Conservation (phyloP, 1,140 invertebrate species). For the Manduca sexta region DNA sequence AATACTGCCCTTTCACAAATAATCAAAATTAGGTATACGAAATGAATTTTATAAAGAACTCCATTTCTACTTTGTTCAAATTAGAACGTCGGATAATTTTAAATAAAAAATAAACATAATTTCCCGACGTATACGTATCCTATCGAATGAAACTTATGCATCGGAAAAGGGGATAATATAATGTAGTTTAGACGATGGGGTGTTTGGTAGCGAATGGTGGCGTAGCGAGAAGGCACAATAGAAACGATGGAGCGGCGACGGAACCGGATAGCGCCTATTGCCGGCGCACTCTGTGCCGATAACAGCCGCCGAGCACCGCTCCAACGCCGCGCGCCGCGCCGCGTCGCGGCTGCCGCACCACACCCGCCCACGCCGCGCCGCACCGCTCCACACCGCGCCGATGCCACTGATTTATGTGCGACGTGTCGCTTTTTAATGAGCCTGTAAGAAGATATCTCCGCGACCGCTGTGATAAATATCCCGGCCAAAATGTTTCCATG, state of each 20-base stretch:
- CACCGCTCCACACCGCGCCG: slow-evolving; percentile 35
- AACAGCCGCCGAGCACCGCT: slow-evolving; percentile 33
- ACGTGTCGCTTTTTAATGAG: slow-evolving; percentile 72
- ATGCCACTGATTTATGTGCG: slow-evolving; percentile 68
- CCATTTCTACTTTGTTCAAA: not conserved
- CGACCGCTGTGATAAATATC: slow-evolving; percentile 66
- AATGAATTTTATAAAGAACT: no score
- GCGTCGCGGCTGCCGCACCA: slow-evolving; percentile 25
- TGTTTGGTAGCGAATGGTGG: slow-evolving; percentile 29
- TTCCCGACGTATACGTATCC: not conserved
- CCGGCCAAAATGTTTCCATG: slow-evolving; percentile 52
- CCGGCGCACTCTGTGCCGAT: slow-evolving; percentile 55
- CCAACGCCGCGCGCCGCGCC: no score
- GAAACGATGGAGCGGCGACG: slow-evolving; percentile 45
- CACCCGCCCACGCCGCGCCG: slow-evolving; percentile 28
- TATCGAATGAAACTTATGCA: slow-evolving; percentile 24
- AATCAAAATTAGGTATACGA: not conserved
- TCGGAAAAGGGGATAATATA: slow-evolving; percentile 52
- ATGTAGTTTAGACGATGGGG: slow-evolving; percentile 41
- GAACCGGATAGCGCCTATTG: slow-evolving; percentile 72
- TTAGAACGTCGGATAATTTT: no score
- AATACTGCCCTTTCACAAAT: no score
- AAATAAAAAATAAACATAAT: slow-evolving; percentile 1
- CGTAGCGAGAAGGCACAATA: slow-evolving; percentile 43
- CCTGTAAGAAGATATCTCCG: slow-evolving; percentile 70